These are phyloP conservation scores for Entomyzon cyanotis DNA, from an alignment of 2,113 vertebrate species.

Conservation along the genomic window DNA sequence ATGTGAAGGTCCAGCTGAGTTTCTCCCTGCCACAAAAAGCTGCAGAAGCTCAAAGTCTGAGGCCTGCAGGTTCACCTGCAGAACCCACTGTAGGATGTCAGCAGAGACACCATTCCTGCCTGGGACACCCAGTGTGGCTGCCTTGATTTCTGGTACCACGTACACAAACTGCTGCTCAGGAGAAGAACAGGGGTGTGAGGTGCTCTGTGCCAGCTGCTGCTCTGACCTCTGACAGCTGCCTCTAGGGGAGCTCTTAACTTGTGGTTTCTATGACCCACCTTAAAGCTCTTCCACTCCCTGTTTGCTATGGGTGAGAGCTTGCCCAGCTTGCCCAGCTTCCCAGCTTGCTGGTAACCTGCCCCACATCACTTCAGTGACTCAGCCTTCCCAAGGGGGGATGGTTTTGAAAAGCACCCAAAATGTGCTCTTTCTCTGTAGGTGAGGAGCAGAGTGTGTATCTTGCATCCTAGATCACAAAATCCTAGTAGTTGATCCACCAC, in stretches of 20 bases:
- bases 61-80: not conserved
- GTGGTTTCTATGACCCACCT: not conserved
- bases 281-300: not conserved
- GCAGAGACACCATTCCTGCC: not conserved
- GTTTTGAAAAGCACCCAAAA: not conserved
- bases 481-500: not conserved
- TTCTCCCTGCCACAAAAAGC: not conserved
- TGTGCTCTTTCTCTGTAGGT: rapidly evolving
- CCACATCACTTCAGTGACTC: not conserved
- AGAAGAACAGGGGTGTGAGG: not conserved
- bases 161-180: not conserved
- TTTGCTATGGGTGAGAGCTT: not conserved
- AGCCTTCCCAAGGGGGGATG: not conserved
- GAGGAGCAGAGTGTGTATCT: not conserved
- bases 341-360: not conserved
- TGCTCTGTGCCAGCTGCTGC: rapidly evolving
- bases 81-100: rapidly evolving
- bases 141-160: not conserved
- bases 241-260: not conserved
- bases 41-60: not conserved
- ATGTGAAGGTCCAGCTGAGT: not conserved
- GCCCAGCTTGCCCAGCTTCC: not conserved
- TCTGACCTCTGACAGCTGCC: not conserved
- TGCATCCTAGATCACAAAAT: not conserved
- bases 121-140: not conserved